Evolutionary conservation across 1,140 invertebrate genomes (phyloP).

Genomic region (Colletes latitarsis): DNA sequence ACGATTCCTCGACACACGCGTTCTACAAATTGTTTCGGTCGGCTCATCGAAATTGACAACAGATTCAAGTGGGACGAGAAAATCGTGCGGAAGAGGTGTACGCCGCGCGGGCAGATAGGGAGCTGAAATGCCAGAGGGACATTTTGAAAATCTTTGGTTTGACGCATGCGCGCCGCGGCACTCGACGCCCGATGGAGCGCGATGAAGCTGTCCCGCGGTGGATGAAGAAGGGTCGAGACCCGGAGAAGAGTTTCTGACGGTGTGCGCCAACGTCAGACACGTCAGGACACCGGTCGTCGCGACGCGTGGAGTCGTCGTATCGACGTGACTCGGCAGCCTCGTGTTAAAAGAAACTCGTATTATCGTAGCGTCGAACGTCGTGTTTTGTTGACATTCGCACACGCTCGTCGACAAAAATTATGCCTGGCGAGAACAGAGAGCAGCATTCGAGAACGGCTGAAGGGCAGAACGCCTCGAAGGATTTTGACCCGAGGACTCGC

Average conservation of each 20-base stretch:
- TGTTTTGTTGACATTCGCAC: slow-evolving; percentile 20
- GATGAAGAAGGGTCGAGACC: slow-evolving; percentile 46
- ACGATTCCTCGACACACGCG: not conserved
- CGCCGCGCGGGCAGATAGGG: slow-evolving; percentile 1
- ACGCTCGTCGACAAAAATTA: slow-evolving; percentile 22
- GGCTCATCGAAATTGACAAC: too few species aligned
- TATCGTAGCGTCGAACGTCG: not conserved
- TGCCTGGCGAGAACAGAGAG: slow-evolving; percentile 47
- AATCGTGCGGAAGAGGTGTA: not conserved
- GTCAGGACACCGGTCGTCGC: slow-evolving; percentile 21
- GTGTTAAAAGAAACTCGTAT: too few species aligned
- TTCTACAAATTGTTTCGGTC: not conserved
- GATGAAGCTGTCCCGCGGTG: slow-evolving; percentile 57
- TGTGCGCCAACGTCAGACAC: slow-evolving; percentile 11
- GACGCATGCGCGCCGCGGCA: slow-evolving; percentile 70
- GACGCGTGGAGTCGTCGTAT: slow-evolving; percentile 4
- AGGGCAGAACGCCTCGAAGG: slow-evolving; percentile 16
- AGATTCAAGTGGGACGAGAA: not conserved
- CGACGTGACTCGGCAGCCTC: not conserved
- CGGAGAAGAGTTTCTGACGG: slow-evolving; percentile 33
- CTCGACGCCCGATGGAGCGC: slow-evolving; percentile 55
- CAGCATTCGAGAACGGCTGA: not conserved
- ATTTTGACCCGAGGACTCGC: slow-evolving; percentile 23
- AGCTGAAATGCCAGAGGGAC: slow-evolving; percentile 60
- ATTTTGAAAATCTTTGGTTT: slow-evolving; percentile 76